Conservation (phyloP, 1,140 invertebrate species). For the Pseudachorutes palmiensis region DNA sequence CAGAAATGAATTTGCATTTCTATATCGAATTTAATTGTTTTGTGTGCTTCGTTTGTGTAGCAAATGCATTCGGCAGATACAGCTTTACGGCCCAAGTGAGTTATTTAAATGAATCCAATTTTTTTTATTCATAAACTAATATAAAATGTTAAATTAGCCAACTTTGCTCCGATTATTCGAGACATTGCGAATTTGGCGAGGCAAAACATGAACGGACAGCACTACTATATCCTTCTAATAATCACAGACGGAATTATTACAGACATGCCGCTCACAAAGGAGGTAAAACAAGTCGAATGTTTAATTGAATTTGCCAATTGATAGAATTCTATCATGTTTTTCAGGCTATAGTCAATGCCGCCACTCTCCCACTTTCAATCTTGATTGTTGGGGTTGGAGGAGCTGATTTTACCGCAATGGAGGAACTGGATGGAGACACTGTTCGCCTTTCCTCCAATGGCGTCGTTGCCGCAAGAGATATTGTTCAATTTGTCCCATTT, state of each 20-base stretch:
- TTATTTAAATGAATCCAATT: no score
- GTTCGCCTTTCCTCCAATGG: conserved; percentile 46
- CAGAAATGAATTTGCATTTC: no score
- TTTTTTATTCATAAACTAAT: no score
- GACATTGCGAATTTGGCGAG: conserved; percentile 48
- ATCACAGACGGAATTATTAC: conserved; percentile 61
- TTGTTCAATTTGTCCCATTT: conserved; percentile 53
- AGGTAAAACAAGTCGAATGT: conserved; percentile 40
- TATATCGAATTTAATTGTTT: no score
- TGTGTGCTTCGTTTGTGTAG: no score
- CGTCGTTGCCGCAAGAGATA: conserved; percentile 49
- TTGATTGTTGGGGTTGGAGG: conserved; percentile 56
- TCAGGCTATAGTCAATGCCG: conserved; percentile 48
- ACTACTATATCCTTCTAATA: conserved; percentile 57
- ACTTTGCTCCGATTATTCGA: conserved; percentile 57
- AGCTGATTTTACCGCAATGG: conserved; percentile 53
- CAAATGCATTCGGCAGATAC: conserved; percentile 47
- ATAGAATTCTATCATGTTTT: background rate
- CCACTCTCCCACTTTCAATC: conserved; percentile 52
- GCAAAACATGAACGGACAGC: conserved; percentile 46
- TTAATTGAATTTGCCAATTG: background rate
- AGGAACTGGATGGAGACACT: conserved; percentile 52
- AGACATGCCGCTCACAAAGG: conserved; percentile 56
- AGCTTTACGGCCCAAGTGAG: conserved; percentile 57
- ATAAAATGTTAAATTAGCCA: no score